Conservation (phyloP, 2,888 invertebrate species). For the Ephialtes manifestator region DNA sequence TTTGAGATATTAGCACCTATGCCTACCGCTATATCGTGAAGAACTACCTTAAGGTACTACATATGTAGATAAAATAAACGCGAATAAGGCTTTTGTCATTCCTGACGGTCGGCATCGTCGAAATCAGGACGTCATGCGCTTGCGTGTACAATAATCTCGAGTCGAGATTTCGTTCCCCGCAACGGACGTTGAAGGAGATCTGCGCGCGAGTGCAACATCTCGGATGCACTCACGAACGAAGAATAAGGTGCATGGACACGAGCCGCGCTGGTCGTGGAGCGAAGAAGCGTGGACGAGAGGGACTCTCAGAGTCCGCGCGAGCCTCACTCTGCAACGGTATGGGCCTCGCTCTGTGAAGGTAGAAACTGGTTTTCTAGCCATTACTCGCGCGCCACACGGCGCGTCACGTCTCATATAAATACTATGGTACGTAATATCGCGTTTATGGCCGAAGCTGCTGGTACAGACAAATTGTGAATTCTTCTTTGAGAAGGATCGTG, state of each 20-base stretch:
- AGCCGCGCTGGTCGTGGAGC: constrained; percentile 13
- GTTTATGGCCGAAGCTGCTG: constrained; percentile 73
- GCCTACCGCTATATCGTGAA: too few relatives aligned
- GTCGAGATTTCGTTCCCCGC: constrained; percentile 36
- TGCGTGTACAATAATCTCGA: constrained; percentile 38
- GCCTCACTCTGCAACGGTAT: constrained; percentile 63
- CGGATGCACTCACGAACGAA: not conserved
- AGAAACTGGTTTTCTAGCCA: constrained; percentile 79
- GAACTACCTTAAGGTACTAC: too few relatives aligned
- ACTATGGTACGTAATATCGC: constrained; percentile 75
- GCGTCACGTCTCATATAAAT: constrained; percentile 76
- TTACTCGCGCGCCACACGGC: constrained; percentile 74
- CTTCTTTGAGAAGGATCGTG: constrained; percentile 57
- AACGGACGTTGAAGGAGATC: constrained; percentile 3
- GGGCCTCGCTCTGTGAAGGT: constrained; percentile 64
- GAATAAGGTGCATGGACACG: constrained; percentile 12
- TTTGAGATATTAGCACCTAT: too few relatives aligned
- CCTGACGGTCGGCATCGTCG: not conserved
- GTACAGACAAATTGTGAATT: constrained; percentile 71
- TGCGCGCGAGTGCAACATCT: not conserved
- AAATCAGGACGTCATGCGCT: not conserved
- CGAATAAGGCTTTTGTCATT: constrained; percentile 8
- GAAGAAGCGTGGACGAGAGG: constrained; percentile 39
- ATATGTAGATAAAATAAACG: constrained; percentile 41
- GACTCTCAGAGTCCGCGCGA: constrained; percentile 7